phyloP scores from a whole-genome alignment of 2,797 vertebrate species.

The Tapirus indicus region DNA sequence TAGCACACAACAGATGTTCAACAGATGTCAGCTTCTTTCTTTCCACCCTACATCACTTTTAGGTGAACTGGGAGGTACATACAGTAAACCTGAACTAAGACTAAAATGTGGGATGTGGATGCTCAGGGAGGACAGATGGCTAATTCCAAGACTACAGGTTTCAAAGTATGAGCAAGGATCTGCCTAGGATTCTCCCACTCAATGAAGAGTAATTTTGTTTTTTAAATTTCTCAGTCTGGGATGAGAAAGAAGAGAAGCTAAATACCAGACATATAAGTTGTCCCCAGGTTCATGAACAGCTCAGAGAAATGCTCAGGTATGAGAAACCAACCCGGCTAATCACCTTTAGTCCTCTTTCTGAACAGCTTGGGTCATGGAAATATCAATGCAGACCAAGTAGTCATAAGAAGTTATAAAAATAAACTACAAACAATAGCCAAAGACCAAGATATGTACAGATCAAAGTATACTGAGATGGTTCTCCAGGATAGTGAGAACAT shows the following conservation, averaged over 20 bases:
- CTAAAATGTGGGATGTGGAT: not conserved
- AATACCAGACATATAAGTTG: not conserved
- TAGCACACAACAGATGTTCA: not conserved
- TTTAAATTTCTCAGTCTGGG: not conserved
- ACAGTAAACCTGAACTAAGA: not conserved
- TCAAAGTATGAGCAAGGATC: not conserved
- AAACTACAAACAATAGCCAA: not conserved
- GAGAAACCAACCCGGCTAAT: not conserved
- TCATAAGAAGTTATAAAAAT: slow-evolving; percentile 35
- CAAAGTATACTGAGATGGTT: not conserved
- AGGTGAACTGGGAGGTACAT: not conserved
- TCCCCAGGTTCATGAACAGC: not conserved
- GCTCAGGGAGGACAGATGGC: not conserved
- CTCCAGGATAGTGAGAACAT: not conserved
- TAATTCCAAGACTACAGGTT: not conserved
- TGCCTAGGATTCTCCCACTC: not conserved
- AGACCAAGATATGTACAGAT: not conserved
- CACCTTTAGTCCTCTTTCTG: not conserved
- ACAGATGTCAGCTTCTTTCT: not conserved
- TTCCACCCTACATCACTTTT: not conserved
- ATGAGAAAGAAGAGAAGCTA: not conserved
- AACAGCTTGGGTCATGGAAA: not conserved
- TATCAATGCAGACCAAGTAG: not conserved
- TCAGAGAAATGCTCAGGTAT: not conserved
- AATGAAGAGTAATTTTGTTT: not conserved